Conservation (phyloP, 2,797 vertebrate species). For the Enteromius anoplus region DNA sequence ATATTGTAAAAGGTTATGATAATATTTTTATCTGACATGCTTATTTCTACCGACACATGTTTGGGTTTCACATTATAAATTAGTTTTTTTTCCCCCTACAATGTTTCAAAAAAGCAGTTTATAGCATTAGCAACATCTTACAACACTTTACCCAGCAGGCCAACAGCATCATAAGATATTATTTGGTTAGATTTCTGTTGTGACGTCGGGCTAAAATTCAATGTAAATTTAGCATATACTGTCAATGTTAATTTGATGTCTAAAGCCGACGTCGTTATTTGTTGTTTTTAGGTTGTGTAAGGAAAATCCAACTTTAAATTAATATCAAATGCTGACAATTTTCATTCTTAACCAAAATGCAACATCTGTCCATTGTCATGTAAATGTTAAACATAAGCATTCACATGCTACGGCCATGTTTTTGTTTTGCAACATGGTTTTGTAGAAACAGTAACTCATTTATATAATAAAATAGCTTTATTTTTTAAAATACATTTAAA, state of each 20-base stretch:
- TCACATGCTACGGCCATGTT: background rate
- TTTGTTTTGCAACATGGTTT: constrained; percentile 1
- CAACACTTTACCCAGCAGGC: background rate
- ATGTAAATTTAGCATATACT: background rate
- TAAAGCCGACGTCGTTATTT: background rate
- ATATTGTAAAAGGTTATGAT: background rate
- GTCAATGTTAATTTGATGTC: background rate
- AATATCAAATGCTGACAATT: background rate
- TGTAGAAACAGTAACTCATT: background rate
- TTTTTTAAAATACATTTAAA: background rate
- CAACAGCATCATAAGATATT: background rate
- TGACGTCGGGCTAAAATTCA: too few relatives aligned
- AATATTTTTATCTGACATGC: background rate
- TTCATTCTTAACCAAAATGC: background rate
- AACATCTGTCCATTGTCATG: too few relatives aligned
- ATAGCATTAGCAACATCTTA: background rate
- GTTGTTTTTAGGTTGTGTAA: background rate
- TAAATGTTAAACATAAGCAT: background rate
- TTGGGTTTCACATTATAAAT: background rate
- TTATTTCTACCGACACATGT: background rate
- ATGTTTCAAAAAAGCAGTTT: background rate
- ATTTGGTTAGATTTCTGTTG: too few relatives aligned
- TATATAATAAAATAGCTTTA: constrained; percentile 36
- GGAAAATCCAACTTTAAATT: background rate
- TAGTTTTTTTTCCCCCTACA: background rate